Base-by-base conservation (phyloP, 1,140 invertebrate genomes). In the Drosophila navojoa region DNA sequence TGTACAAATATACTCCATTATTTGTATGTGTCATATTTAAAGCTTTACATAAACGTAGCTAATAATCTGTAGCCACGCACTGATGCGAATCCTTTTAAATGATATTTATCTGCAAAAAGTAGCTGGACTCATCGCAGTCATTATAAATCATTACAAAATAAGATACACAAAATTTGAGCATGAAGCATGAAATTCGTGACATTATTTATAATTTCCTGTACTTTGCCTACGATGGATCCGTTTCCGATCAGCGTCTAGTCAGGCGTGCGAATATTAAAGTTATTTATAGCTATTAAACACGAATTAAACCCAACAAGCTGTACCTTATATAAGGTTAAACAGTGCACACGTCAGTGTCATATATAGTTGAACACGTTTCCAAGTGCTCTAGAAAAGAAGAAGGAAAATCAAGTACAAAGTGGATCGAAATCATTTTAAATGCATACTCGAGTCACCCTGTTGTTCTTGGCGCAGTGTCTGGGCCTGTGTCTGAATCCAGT, bases 301-400 rank as follows among this genome's bases (percentile, higher is more conserved):
- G 50, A 68, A 76, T 86, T 73, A 64, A 47, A 35, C 10, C 9
- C 7, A 29, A 40, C 49, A 11, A 42, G 22, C 19, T 42, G 15
- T n/a, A 42, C 50, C 29, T 50, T 86, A 87, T 87, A 87, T 73
- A 87, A 89, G 62, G 15, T 6, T 15, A 29, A 5, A 35, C 27
- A 10, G 40, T 19, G n/a, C 22, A 10, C 11, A 40, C 38, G 50
- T 50, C 62, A 49, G 52, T 25, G 49, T 52, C 7, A 69, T 32
- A 68, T 68, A 3, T 70, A 66, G 75, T 71, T 50, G 10, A 5
- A 13, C 5, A 49, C 22, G 7, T 16, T 45, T 45, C n/a, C 35
- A 11, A 38, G 44, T 45, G 15, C 6, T 4, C 45, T 44, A 45
- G 16, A 16, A 2, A 45, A 45, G 0, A 16, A 3, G 1, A 45